Evolutionary conservation across 1,140 invertebrate species (phyloP).

Genomic region (Lysiphlebus fabarum): DNA sequence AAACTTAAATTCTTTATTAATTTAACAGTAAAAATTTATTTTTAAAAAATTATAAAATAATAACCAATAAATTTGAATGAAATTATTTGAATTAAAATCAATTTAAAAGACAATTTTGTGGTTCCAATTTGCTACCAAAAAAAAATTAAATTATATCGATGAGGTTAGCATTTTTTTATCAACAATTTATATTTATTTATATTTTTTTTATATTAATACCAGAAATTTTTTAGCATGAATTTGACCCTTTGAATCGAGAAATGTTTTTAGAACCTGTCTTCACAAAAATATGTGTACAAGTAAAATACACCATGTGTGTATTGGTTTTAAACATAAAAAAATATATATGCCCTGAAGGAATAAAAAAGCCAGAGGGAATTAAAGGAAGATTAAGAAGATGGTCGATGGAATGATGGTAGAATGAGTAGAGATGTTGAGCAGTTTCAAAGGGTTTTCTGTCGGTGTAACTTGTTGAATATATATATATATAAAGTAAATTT

Average conservation of each 20-base stretch:
- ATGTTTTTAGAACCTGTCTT: slow-evolving; percentile 20
- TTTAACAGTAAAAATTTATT: too few relatives aligned
- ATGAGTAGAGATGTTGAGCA: slow-evolving; percentile 16
- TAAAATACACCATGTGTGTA: slow-evolving; percentile 6
- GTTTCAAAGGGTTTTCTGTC: slow-evolving; percentile 7
- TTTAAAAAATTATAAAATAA: too few relatives aligned
- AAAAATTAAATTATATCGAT: too few relatives aligned
- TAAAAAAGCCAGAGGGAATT: slow-evolving; percentile 31
- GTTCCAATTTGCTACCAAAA: too few relatives aligned
- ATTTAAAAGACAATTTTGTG: too few relatives aligned
- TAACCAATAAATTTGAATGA: too few relatives aligned
- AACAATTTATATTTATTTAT: neutral
- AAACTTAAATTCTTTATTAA: too few relatives aligned
- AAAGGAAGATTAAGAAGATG: slow-evolving; percentile 42
- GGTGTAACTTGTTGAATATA: neutral
- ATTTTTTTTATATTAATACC: neutral
- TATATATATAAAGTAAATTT: neutral
- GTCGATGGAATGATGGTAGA: slow-evolving; percentile 15
- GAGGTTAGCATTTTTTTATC: too few relatives aligned
- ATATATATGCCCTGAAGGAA: slow-evolving; percentile 7
- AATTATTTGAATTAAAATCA: too few relatives aligned
- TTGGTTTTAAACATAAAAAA: slow-evolving; percentile 9
- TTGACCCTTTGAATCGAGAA: neutral
- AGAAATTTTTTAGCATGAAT: neutral
- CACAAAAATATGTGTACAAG: slow-evolving; percentile 16